phyloP scores from a whole-genome alignment of 1,140 invertebrate species.

The Trichonephila clavipes region DNA sequence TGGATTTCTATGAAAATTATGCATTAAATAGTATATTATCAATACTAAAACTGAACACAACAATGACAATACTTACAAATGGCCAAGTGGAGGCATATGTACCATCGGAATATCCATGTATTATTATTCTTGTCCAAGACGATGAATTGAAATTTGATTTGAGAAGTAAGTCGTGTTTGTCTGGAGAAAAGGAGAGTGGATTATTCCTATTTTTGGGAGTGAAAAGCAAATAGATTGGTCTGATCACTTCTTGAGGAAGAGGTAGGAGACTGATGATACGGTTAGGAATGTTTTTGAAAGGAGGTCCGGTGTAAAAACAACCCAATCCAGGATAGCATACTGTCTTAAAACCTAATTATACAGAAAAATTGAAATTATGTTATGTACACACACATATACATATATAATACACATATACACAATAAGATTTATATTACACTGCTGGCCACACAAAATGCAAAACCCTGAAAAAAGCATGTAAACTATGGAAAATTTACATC shows the following conservation, averaged over 20 bases:
- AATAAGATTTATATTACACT: too few relatives aligned
- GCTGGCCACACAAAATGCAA: too few relatives aligned
- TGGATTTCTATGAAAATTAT: too few relatives aligned
- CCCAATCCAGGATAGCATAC: background rate
- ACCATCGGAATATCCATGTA: conserved; percentile 14
- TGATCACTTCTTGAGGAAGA: background rate
- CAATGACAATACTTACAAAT: background rate
- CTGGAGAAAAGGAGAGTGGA: background rate
- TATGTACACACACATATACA: too few relatives aligned
- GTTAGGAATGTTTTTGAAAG: conserved; percentile 26
- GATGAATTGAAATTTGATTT: conserved; percentile 14
- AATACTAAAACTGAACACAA: too few relatives aligned
- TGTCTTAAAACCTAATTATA: conserved; percentile 21
- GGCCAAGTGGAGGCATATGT: background rate
- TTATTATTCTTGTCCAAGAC: conserved; percentile 32
- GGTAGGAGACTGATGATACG: conserved; percentile 8
- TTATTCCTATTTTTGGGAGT: conserved; percentile 23
- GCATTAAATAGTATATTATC: too few relatives aligned
- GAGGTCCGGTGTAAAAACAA: conserved; percentile 45
- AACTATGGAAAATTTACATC: too few relatives aligned
- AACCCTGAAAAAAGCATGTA: too few relatives aligned
- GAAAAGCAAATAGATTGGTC: background rate
- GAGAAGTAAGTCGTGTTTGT: background rate
- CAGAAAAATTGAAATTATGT: background rate
- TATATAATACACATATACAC: too few relatives aligned